Evolutionary conservation across 1,140 invertebrate species (phyloP).

Genomic region (Micrasema minimum): DNA sequence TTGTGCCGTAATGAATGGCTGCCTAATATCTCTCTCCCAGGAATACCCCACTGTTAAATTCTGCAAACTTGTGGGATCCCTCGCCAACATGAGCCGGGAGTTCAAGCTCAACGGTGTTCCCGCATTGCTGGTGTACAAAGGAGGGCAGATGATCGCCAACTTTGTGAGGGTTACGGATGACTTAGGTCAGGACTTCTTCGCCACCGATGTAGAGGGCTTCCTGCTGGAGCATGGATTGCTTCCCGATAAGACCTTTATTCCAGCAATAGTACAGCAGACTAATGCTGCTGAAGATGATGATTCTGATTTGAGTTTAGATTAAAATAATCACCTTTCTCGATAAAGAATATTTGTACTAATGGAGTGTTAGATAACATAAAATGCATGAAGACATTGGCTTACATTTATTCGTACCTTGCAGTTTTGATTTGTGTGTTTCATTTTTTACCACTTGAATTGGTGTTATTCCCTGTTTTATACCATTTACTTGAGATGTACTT

Average conservation of each 20-base stretch:
- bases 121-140: slow-evolving; percentile 91
- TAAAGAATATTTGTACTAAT: too few species aligned
- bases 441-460: too few species aligned
- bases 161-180: slow-evolving; percentile 89
- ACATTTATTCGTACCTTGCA: too few species aligned
- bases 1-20: slow-evolving; percentile 89
- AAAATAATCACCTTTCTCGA: slow-evolving; percentile 1
- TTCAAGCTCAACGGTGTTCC: slow-evolving; percentile 91
- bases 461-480: too few species aligned
- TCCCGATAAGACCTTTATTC: slow-evolving; percentile 70
- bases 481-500: too few species aligned
- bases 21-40: slow-evolving; percentile 79
- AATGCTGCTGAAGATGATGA: slow-evolving; percentile 40
- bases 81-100: slow-evolving; percentile 80
- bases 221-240: slow-evolving; percentile 87
- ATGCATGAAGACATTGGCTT: too few species aligned
- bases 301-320: slow-evolving; percentile 50
- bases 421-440: too few species aligned
- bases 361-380: too few species aligned
- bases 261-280: slow-evolving; percentile 33
- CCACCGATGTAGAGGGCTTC: slow-evolving; percentile 90
- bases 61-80: slow-evolving; percentile 83
- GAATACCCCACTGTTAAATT: slow-evolving; percentile 93
- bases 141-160: slow-evolving; percentile 90
- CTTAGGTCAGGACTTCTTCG: slow-evolving; percentile 90